Conservation (phyloP, 2,113 vertebrate species). For the Callospermophilus lateralis region DNA sequence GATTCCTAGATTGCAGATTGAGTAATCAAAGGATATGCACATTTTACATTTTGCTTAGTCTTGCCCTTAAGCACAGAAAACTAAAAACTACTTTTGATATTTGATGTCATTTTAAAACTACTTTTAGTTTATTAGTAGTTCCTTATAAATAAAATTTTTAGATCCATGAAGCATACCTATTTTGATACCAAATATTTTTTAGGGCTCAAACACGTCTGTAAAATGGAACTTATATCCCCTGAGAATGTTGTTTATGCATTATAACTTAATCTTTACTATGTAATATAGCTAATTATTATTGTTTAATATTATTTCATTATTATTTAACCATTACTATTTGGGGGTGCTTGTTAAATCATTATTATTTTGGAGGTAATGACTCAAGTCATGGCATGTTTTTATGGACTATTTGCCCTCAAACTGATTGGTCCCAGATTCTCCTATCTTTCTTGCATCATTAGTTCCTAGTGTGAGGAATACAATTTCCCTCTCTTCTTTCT, state of each 20-base stretch:
- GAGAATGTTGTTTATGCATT: neutral
- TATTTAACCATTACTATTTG: too few species aligned
- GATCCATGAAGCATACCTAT: neutral
- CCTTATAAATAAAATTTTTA: conserved; percentile 8
- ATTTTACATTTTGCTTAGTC: conserved; percentile 46
- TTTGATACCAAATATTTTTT: conserved; percentile 10
- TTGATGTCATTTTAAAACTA: neutral
- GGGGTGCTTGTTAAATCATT: neutral
- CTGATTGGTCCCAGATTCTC: neutral
- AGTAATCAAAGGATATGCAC: neutral
- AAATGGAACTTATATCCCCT: neutral
- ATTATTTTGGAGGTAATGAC: neutral
- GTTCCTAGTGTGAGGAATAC: neutral
- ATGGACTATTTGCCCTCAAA: neutral
- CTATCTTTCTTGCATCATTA: neutral
- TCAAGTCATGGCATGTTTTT: conserved; percentile 12
- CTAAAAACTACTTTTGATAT: neutral
- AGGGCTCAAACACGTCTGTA: neutral
- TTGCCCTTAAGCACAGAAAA: neutral
- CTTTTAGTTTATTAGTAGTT: neutral
- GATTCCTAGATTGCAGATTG: neutral
- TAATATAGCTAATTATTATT: neutral
- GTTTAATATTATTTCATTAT: neutral
- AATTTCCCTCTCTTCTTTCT: neutral
- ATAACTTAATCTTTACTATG: neutral